phyloP scores from a whole-genome alignment of 2,797 vertebrate genomes.

The Darevskia mixta region DNA sequence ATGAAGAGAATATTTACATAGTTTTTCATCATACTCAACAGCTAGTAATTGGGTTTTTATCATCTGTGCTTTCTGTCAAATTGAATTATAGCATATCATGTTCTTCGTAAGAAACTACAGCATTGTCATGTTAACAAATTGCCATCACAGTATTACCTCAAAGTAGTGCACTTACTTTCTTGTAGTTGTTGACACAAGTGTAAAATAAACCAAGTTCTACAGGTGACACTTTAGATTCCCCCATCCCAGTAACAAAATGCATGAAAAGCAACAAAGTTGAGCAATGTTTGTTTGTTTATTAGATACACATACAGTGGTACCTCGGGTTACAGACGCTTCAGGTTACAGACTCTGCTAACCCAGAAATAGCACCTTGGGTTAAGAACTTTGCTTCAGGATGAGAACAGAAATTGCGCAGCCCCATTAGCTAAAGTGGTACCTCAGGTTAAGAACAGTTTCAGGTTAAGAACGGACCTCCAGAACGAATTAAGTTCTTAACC shows the following conservation, averaged over 20 bases:
- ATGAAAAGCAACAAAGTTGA: not conserved
- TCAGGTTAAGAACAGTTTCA: no score
- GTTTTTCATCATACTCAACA: conserved; percentile 55
- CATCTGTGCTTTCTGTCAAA: conserved; percentile 62
- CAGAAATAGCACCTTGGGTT: no score
- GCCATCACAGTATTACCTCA: conserved; percentile 29
- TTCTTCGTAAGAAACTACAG: conserved; percentile 43
- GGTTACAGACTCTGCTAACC: no score
- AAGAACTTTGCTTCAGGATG: no score
- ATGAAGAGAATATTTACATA: conserved; percentile 60
- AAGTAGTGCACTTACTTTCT: conserved; percentile 57
- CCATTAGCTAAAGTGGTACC: no score
- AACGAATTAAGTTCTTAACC: no score
- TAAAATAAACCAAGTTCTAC: conserved; percentile 54
- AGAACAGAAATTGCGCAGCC: no score
- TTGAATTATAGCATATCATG: conserved; percentile 54
- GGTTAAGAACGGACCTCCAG: no score
- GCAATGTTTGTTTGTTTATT: not conserved
- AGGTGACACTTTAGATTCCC: not conserved
- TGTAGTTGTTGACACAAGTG: conserved; percentile 45
- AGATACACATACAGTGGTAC: not conserved
- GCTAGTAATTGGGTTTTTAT: conserved; percentile 59
- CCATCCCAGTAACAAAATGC: not conserved
- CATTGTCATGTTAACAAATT: conserved; percentile 48
- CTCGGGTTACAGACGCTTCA: no score